phyloP scores from a whole-genome alignment of 2,797 vertebrate genomes.

The Linurgus olivaceus region DNA sequence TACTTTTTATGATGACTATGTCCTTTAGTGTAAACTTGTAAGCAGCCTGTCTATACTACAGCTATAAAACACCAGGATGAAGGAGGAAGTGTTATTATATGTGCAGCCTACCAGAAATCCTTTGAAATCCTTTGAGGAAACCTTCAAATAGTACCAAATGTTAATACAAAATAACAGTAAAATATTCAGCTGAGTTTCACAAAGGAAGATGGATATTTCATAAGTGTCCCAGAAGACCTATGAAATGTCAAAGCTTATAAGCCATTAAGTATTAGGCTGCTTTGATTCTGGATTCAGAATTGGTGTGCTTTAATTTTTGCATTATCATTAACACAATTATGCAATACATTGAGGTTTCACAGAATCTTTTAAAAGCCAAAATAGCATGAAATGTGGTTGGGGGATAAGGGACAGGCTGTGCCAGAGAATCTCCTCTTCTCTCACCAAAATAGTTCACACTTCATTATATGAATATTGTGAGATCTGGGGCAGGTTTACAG shows the following conservation, averaged over 20 bases:
- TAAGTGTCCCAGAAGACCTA: neutral
- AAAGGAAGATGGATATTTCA: conserved; percentile 25
- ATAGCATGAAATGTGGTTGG: neutral
- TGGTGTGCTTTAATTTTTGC: conserved; percentile 29
- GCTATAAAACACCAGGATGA: neutral
- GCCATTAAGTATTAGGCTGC: neutral
- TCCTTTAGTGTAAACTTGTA: conserved; percentile 6
- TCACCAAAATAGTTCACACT: neutral
- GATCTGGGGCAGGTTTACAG: neutral
- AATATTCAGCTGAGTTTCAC: conserved; percentile 46
- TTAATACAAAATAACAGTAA: conserved; percentile 39
- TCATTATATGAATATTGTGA: neutral
- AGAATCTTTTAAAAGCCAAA: conserved; percentile 16
- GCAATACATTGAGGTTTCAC: neutral
- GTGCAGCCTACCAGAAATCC: neutral
- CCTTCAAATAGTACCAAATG: conserved; percentile 46
- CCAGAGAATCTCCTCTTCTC: neutral
- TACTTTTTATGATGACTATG: conserved; percentile 11
- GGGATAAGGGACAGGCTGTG: neutral
- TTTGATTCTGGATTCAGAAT: conserved; percentile 39
- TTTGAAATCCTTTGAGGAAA: conserved; percentile 29
- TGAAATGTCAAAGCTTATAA: conserved; percentile 46
- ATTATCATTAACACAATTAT: conserved; percentile 13
- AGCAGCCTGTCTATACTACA: neutral
- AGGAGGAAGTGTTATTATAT: neutral